Evolutionary conservation across 2,888 invertebrate species (phyloP).

Genomic region (Aphodius granarius): DNA sequence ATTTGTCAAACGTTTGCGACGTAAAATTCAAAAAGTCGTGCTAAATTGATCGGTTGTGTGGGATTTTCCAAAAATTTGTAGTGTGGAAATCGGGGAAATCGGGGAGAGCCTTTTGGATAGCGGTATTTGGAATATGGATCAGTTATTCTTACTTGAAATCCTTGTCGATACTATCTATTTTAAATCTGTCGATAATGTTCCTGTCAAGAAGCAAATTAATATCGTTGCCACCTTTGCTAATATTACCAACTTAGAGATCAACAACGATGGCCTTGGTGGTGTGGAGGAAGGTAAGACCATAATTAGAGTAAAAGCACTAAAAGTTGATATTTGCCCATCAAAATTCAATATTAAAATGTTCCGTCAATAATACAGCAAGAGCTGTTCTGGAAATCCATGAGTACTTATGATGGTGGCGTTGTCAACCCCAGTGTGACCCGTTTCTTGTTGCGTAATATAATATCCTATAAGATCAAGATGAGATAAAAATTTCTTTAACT

Average conservation of each 20-base stretch:
- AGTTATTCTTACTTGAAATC: conserved; percentile 61
- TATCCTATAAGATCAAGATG: no score
- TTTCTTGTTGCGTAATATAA: no score
- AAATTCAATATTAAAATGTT: not conserved
- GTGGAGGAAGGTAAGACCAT: conserved; percentile 36
- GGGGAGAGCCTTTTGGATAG: not conserved
- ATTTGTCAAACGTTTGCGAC: conserved; percentile 9
- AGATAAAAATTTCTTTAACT: no score
- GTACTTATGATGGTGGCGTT: no score
- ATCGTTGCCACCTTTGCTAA: conserved; percentile 58
- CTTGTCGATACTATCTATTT: conserved; percentile 59
- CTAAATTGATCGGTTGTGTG: conserved; percentile 2
- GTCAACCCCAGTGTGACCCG: no score
- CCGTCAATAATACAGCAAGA: no score
- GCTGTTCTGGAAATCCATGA: no score
- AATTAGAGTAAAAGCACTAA: no score
- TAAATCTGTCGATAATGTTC: conserved; percentile 47
- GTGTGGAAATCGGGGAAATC: conserved; percentile 9
- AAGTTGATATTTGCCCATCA: not conserved
- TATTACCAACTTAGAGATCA: conserved; percentile 56
- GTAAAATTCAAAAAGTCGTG: conserved; percentile 17
- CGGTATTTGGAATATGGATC: conserved; percentile 47
- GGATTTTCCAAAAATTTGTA: conserved; percentile 20
- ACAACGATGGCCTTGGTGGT: conserved; percentile 54
- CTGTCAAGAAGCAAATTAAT: conserved; percentile 54